Percentiles rank a stretch among this genome's conserved stretches.
phyloP scores from a whole-genome alignment of 2,797 vertebrate genomes.

The Leptoclinus maculatus region DNA sequence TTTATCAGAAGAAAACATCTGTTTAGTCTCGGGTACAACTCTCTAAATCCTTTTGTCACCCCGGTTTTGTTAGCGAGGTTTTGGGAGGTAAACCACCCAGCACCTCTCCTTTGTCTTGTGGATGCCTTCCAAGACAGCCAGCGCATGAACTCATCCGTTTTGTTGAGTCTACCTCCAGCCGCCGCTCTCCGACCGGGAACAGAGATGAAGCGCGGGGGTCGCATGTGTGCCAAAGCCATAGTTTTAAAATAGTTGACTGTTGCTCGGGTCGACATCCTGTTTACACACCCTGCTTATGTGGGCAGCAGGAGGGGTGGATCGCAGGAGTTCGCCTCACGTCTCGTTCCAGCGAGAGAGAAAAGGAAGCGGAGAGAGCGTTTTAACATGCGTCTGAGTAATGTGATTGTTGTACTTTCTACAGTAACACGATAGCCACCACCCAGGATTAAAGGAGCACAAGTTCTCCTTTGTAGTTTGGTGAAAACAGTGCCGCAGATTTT shows the following conservation, averaged over 20 bases:
- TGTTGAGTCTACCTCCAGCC: conserved; percentile 78
- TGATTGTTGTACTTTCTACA: not conserved
- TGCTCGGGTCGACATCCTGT: conserved; percentile 80
- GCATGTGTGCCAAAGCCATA: conserved; percentile 57
- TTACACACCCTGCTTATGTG: conserved; percentile 76
- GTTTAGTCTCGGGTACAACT: conserved; percentile 68
- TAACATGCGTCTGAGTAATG: not conserved
- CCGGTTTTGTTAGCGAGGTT: conserved; percentile 44
- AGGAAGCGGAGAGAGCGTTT: conserved; percentile 7
- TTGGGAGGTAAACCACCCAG: conserved; percentile 64
- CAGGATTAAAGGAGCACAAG: not conserved
- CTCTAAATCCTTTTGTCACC: conserved; percentile 56
- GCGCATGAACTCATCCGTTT: conserved; percentile 74
- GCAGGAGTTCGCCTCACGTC: conserved; percentile 24
- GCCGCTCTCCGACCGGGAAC: conserved; percentile 48
- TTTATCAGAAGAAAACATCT: conserved; percentile 46
- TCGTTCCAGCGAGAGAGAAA: not conserved
- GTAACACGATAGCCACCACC: not conserved
- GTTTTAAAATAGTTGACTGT: conserved; percentile 79
- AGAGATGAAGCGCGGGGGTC: conserved; percentile 68
- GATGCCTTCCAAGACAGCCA: conserved; percentile 61
- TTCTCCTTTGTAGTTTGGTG: not conserved
- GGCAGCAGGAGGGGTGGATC: conserved; percentile 62
- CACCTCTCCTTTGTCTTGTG: conserved; percentile 65
- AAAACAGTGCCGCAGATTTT: not conserved